Evolutionary conservation across 2,113 vertebrate genomes (phyloP).

Genomic region (Clinocottus analis): DNA sequence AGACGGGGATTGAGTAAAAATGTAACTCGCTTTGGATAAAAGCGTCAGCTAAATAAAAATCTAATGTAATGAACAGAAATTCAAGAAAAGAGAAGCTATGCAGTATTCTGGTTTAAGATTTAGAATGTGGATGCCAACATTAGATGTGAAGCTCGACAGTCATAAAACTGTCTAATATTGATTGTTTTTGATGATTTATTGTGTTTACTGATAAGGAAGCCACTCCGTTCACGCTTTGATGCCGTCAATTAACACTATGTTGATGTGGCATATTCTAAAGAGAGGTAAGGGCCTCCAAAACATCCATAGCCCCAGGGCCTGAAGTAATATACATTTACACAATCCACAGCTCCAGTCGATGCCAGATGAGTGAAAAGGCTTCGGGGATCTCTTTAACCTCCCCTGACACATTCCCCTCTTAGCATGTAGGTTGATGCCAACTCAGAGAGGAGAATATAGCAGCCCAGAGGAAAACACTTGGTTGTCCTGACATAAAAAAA

Average conservation of each 20-base stretch:
- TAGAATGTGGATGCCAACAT: no score
- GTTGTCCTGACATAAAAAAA: conserved; percentile 5
- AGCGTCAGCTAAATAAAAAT: no score
- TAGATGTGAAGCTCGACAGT: no score
- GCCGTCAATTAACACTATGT: not conserved
- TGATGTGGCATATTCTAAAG: not conserved
- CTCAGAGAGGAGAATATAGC: not conserved
- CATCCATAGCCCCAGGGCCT: not conserved
- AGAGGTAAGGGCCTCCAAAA: not conserved
- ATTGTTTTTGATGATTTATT: no score
- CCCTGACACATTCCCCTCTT: not conserved
- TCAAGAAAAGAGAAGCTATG: no score
- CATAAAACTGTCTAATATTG: no score
- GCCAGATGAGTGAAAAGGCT: conserved; percentile 43
- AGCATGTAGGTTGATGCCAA: not conserved
- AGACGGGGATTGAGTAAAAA: no score
- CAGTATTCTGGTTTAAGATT: no score
- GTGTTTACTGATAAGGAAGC: no score
- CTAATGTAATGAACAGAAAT: no score
- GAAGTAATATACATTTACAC: not conserved
- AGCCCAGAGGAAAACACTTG: conserved; percentile 1
- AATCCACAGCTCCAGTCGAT: conserved; percentile 19
- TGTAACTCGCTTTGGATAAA: no score
- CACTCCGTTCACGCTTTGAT: not conserved
- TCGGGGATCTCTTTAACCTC: conserved; percentile 14